A percentile compares a stretch with the other conserved stretches of the same genome.
Evolutionary conservation across 2,888 invertebrate genomes (phyloP).

Genomic region (Aphodius granarius): DNA sequence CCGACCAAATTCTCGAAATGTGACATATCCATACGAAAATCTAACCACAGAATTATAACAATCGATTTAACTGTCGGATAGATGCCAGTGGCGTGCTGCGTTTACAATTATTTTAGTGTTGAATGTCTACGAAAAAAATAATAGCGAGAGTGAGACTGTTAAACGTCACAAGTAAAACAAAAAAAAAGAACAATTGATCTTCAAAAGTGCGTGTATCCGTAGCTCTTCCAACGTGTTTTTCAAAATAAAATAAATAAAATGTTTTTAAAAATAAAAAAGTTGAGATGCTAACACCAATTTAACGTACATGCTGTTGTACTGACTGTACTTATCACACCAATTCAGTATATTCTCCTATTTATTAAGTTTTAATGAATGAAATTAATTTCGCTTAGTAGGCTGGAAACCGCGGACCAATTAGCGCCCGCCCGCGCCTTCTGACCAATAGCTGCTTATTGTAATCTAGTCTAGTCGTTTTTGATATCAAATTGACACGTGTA

Average conservation of each 20-base stretch:
- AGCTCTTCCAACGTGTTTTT: conserved; percentile 37
- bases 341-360: conserved; percentile 37
- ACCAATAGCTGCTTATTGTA: conserved; percentile 50
- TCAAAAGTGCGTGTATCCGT: conserved; percentile 35
- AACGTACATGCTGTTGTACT: conserved; percentile 48
- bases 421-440: conserved; percentile 50
- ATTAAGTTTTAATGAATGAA: conserved; percentile 1
- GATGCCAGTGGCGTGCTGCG: neutral
- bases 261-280: conserved; percentile 20
- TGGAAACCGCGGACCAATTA: conserved; percentile 53
- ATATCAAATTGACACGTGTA: conserved; percentile 46
- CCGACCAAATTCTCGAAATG: neutral
- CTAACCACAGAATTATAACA: neutral
- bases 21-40: neutral
- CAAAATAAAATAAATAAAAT: neutral
- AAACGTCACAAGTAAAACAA: neutral
- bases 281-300: conserved; percentile 49
- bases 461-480: conserved; percentile 52
- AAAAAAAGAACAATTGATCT: conserved; percentile 17
- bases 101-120: conserved; percentile 19
- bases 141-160: neutral
- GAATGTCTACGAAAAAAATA: conserved; percentile 12
- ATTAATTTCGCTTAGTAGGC: conserved; percentile 49
- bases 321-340: conserved; percentile 52
- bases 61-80: neutral